A percentile compares a stretch with the other conserved stretches of the same genome.
Evolutionary conservation across 1,140 invertebrate genomes (phyloP).

Genomic region (Caenorhabditis latens): DNA sequence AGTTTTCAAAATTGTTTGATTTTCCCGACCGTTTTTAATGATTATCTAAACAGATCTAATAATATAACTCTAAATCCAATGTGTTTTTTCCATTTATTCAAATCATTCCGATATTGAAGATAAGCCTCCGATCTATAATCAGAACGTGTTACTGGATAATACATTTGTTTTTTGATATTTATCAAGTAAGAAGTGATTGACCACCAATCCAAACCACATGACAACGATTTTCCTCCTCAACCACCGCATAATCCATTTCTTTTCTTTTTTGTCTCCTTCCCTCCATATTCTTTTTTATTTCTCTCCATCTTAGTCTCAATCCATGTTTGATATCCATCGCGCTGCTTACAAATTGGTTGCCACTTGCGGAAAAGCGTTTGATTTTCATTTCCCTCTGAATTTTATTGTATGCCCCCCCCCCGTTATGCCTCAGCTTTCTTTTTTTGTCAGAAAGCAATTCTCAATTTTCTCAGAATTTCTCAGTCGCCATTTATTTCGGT

Average conservation of each 20-base stretch:
- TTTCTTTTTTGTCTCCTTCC: not conserved
- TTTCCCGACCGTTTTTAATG: no score
- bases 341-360: constrained; percentile 46
- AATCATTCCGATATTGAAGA: no score
- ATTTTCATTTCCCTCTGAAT: not conserved
- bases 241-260: constrained; percentile 39
- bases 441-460: not conserved
- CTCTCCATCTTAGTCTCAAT: constrained; percentile 14
- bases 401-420: not conserved
- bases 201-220: constrained; percentile 46
- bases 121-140: no score
- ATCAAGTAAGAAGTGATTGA: constrained; percentile 24
- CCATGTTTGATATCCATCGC: constrained; percentile 50
- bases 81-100: no score
- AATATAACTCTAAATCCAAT: no score
- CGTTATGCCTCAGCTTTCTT: not conserved
- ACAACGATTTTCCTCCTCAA: constrained; percentile 15
- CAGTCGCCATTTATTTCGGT: not conserved
- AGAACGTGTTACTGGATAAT: not conserved
- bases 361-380: constrained; percentile 7
- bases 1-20: no score
- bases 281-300: constrained; percentile 27
- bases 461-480: not conserved
- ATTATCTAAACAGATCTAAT: no score
- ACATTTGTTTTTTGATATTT: not conserved